A percentile compares a stretch with the other conserved stretches of the same genome.
phyloP scores from a whole-genome alignment of 1,140 invertebrate species.

The Saccostrea glomerata region DNA sequence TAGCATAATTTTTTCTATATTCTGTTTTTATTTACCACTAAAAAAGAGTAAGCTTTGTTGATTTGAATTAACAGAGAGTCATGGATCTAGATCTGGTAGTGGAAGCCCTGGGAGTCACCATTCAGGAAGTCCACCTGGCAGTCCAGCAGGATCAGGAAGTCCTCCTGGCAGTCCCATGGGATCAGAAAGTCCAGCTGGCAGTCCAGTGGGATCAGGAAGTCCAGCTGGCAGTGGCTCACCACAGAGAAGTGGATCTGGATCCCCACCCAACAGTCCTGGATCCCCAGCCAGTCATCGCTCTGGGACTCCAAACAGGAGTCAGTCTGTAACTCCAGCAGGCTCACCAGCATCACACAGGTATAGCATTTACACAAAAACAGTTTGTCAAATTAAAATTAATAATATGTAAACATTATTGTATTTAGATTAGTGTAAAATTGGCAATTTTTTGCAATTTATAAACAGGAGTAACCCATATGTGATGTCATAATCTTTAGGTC shows the following conservation, averaged over 20 bases:
- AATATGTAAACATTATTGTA: too few relatives aligned
- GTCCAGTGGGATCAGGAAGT: constrained; percentile 44
- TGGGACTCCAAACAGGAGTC: constrained; percentile 57
- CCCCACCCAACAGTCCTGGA: constrained; percentile 42
- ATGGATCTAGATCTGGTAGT: neutral
- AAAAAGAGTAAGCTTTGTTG: neutral
- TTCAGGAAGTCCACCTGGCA: constrained; percentile 40
- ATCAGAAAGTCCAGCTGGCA: constrained; percentile 45
- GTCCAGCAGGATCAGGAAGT: constrained; percentile 44
- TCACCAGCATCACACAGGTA: neutral
- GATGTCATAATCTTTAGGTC: neutral
- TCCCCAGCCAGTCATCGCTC: constrained; percentile 35
- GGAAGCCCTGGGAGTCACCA: neutral
- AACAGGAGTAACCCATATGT: too few relatives aligned
- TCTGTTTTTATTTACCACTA: neutral
- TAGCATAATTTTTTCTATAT: neutral
- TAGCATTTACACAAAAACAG: too few relatives aligned
- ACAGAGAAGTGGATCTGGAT: constrained; percentile 26
- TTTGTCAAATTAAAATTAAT: too few relatives aligned
- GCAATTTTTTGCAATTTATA: too few relatives aligned
- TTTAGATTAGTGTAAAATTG: too few relatives aligned
- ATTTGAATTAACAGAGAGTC: neutral
- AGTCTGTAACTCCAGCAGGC: constrained; percentile 38
- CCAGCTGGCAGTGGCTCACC: constrained; percentile 48
- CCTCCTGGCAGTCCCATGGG: constrained; percentile 38